These are phyloP conservation scores for Pristionchus mayeri DNA, from an alignment of 2,888 invertebrate species.

Conservation along the genomic window DNA sequence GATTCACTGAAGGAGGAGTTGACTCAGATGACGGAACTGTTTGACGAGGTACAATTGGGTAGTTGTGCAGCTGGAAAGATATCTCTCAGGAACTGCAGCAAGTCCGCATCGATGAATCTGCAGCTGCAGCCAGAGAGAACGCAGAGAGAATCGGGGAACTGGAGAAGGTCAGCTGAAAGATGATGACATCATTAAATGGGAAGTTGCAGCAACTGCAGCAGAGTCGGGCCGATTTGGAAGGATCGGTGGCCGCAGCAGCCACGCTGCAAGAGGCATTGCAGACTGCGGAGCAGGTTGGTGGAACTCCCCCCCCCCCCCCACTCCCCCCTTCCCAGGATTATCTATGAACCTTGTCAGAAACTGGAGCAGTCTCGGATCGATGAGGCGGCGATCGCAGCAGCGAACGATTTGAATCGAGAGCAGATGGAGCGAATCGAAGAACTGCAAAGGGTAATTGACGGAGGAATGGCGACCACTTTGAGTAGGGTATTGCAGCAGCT, in stretches of 20 bases:
- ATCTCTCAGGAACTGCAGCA: no score
- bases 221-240: neutral
- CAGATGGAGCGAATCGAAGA: neutral
- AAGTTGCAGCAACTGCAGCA: conserved; percentile 4
- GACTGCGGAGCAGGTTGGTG: neutral
- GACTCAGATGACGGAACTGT: no score
- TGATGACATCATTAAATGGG: no score
- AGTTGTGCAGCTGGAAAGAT: no score
- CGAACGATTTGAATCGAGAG: neutral
- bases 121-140: no score
- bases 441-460: neutral
- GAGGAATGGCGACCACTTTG: no score
- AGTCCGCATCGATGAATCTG: no score
- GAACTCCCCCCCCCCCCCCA: no score
- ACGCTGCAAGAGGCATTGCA: neutral
- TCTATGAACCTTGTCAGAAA: neutral
- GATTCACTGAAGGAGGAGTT: no score
- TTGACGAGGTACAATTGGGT: no score
- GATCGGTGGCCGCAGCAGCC: neutral
- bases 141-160: neutral
- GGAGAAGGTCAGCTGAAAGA: neutral
- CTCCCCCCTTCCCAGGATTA: no score
- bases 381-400: neutral
- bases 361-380: conserved; percentile 4
- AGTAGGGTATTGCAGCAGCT: neutral